Evolutionary conservation across 2,113 vertebrate species (phyloP).

Genomic region (Stomatorhinus ivindoensis): DNA sequence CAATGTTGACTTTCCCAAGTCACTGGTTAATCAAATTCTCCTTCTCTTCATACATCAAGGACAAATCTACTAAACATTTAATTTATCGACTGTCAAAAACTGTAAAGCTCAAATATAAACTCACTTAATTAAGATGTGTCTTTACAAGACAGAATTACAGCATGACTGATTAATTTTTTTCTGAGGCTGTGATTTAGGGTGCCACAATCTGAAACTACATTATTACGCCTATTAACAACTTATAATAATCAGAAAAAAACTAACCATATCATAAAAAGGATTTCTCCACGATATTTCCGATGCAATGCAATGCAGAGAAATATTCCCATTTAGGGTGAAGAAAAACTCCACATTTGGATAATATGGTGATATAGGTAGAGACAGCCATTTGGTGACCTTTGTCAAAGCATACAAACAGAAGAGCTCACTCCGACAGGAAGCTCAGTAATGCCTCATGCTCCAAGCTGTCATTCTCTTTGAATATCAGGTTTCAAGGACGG

Average conservation of each 20-base stretch:
- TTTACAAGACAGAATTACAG: neutral
- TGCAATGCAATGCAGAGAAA: neutral
- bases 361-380: neutral
- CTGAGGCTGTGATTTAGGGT: neutral
- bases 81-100: neutral
- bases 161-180: neutral
- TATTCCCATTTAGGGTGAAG: neutral
- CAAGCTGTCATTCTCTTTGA: neutral
- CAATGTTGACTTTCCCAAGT: neutral
- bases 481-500: neutral
- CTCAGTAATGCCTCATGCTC: neutral
- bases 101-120: neutral
- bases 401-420: neutral
- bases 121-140: neutral
- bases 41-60: neutral
- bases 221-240: neutral
- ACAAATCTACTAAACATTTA: neutral
- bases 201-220: neutral
- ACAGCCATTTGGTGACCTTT: constrained; percentile 2
- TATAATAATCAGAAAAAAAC: neutral
- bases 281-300: neutral
- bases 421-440: neutral
- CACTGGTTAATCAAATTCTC: constrained; percentile 12
- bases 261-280: neutral
- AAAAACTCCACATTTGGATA: neutral